Conservation (phyloP, 2,888 invertebrate genomes). For the Isoperla grammatica region DNA sequence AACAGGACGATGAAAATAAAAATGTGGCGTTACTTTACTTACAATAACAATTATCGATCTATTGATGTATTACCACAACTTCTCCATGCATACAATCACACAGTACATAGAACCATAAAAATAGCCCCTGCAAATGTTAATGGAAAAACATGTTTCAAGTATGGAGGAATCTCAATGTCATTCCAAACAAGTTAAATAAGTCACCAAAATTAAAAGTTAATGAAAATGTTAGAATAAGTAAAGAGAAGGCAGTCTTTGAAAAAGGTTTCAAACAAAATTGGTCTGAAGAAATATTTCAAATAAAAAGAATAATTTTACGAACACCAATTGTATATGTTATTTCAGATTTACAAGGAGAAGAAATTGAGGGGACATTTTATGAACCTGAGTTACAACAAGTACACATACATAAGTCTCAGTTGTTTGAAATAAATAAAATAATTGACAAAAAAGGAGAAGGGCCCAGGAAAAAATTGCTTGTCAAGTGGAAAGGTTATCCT, state of each 20-base stretch:
- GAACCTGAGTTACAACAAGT: slow-evolving; percentile 33
- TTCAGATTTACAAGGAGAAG: slow-evolving; percentile 30
- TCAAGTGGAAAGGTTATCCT: slow-evolving; percentile 35
- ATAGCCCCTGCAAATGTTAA: slow-evolving; percentile 24
- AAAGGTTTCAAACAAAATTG: too few species aligned
- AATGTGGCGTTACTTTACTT: slow-evolving; percentile 36
- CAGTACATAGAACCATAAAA: slow-evolving; percentile 30
- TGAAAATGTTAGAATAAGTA: slow-evolving; percentile 25
- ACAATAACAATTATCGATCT: slow-evolving; percentile 33
- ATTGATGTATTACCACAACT: slow-evolving; percentile 33
- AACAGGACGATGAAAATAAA: slow-evolving; percentile 37
- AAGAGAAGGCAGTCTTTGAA: slow-evolving; percentile 23
- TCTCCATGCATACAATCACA: slow-evolving; percentile 23
- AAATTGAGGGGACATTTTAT: slow-evolving; percentile 20
- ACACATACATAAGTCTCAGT: not conserved
- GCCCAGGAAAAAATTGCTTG: slow-evolving; percentile 26
- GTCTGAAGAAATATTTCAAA: too few species aligned
- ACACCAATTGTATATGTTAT: slow-evolving; percentile 34
- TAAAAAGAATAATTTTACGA: slow-evolving; percentile 31
- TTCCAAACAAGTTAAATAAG: too few species aligned
- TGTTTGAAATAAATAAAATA: slow-evolving; percentile 32
- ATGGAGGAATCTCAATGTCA: too few species aligned
- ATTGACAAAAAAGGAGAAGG: slow-evolving; percentile 25
- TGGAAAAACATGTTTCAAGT: too few species aligned
- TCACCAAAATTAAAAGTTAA: slow-evolving; percentile 14